Conservation (phyloP, 2,797 vertebrate genomes). For the Pangasius larnaudii region DNA sequence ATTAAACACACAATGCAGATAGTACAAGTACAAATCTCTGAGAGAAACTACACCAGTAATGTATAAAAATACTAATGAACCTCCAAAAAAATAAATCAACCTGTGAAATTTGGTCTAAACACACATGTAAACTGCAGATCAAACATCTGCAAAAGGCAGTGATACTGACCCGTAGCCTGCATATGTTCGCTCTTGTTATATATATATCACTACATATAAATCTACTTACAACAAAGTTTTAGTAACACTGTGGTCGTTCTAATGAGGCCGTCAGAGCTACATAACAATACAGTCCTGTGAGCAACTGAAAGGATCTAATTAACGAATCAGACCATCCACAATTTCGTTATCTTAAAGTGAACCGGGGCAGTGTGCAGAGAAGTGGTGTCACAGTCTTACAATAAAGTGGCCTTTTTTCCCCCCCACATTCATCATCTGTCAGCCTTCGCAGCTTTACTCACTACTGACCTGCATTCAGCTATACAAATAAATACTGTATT, state of each 20-base stretch:
- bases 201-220: slow-evolving; percentile 4
- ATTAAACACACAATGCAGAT: neutral
- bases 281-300: slow-evolving; percentile 3
- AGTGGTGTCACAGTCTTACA: slow-evolving; percentile 61
- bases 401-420: slow-evolving; percentile 53
- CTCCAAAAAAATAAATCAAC: slow-evolving; percentile 69
- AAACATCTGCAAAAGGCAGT: slow-evolving; percentile 45
- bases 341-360: slow-evolving; percentile 11
- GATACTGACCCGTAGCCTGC: slow-evolving; percentile 34
- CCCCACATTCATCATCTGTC: slow-evolving; percentile 65
- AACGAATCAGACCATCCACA: neutral
- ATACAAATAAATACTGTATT: slow-evolving; percentile 69
- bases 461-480: slow-evolving; percentile 54
- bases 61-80: slow-evolving; percentile 77
- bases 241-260: neutral
- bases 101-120: slow-evolving; percentile 57
- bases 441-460: slow-evolving; percentile 32
- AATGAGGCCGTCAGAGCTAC: neutral
- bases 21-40: slow-evolving; percentile 30
- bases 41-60: slow-evolving; percentile 34
- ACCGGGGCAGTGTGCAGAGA: slow-evolving; percentile 31
- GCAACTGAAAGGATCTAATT: slow-evolving; percentile 2
- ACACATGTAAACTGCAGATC: slow-evolving; percentile 45
- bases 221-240: neutral
- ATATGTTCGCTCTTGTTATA: neutral